Base-by-base conservation (phyloP, 2,797 vertebrate species). In the Diplodus puntazzo region DNA sequence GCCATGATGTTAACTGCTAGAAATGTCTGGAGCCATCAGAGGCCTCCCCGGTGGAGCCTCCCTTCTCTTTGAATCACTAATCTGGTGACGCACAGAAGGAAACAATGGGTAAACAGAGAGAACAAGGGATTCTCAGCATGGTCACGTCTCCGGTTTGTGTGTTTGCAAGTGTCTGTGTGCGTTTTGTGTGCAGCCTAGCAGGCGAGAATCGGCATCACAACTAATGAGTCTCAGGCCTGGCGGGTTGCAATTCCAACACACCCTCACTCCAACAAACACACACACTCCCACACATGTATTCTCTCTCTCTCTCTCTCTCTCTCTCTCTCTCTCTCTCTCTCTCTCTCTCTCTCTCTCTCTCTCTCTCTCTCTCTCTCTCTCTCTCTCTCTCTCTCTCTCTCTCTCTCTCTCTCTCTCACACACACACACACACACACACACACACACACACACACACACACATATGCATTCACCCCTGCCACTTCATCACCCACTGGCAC, bases 1-100 rank as follows among this genome's bases (percentile, higher is more conserved):
- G 50, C 66, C 71, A 62, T 63, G 75, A 80, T 46, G 50, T 73
- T 20, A 82, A 69, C 43, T 14, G 5, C 11, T 18, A 55, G 75
- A 73, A 52, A 1, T 16, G 49, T 71, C 54, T 21, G 16, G 43
- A 60, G 64, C 6, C 34, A 20, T 75, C 53, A 58, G 69, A 65
- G 39, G 69, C 49, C 50, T 61, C 77, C 52, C 2, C 25, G 57
- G n/a, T 3, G 69, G 79, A 61, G 48, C 70, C 30, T 65, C 67
- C 69, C 75, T 58, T 1, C 45, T 54, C 73, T 82, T 67, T 77
- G 86, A 87, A 70, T 75, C 68, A 3, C 43, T 58, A 13, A 68
- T 73, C 60, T 81, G 69, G 60, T 85, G 82, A 89, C 34, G 65
- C 75, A 63, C 75, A 34, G 46, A 67, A 14, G 64, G 61, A 71